Evolutionary conservation across 2,113 vertebrate genomes (phyloP).

Genomic region (Epinephelus lanceolatus): DNA sequence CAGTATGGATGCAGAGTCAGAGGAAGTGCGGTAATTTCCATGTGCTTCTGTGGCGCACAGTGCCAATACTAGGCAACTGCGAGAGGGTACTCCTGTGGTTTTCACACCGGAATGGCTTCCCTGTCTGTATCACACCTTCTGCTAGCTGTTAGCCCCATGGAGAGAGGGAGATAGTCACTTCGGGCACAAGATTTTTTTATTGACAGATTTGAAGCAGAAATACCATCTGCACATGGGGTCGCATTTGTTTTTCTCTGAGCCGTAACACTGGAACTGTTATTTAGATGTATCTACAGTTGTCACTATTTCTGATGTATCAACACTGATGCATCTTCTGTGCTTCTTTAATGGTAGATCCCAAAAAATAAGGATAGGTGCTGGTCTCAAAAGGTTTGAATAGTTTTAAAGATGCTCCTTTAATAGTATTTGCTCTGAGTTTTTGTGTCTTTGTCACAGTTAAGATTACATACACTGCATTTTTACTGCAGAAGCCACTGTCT

Average conservation of each 20-base stretch:
- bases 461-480: constrained; percentile 4
- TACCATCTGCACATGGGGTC: constrained; percentile 30
- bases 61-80: constrained; percentile 69
- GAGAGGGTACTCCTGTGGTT: constrained; percentile 76
- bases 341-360: neutral
- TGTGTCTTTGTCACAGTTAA: neutral
- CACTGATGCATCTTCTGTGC: neutral
- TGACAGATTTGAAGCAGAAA: constrained; percentile 56
- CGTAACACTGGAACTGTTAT: neutral
- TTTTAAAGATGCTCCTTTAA: neutral
- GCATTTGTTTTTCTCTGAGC: constrained; percentile 6
- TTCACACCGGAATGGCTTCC: constrained; percentile 80
- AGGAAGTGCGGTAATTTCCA: constrained; percentile 67
- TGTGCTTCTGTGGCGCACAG: constrained; percentile 57
- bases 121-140: constrained; percentile 79
- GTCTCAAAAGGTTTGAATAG: neutral
- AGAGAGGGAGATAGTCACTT: constrained; percentile 60
- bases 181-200: constrained; percentile 58
- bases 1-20: constrained; percentile 61
- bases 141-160: constrained; percentile 73
- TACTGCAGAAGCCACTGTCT: constrained; percentile 2
- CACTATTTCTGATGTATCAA: neutral
- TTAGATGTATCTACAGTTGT: neutral
- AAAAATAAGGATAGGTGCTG: neutral
- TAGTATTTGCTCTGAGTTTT: neutral